Conservation (phyloP, 2,888 invertebrate species). For the Leptinotarsa haldemani region DNA sequence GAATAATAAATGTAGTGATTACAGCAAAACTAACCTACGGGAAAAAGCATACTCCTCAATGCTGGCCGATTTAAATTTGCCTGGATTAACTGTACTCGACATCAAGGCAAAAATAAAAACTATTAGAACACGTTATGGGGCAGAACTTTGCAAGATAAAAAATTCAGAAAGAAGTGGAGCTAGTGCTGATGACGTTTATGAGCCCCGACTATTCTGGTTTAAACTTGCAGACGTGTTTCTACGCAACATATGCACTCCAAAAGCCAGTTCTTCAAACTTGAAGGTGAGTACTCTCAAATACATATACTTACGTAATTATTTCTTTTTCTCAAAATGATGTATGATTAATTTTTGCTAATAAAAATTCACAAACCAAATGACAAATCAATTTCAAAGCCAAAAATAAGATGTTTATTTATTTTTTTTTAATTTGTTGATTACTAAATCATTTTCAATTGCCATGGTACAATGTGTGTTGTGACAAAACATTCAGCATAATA, state of each 20-base stretch:
- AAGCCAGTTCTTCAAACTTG: not conserved
- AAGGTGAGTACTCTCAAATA: conserved; percentile 4
- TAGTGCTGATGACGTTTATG: not conserved
- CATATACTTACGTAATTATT: not conserved
- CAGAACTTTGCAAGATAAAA: not conserved
- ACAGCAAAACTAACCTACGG: not conserved
- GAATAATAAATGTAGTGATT: conserved; percentile 1
- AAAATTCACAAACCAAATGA: not conserved
- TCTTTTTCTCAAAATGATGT: not conserved
- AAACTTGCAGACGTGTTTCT: not conserved
- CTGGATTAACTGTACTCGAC: not conserved
- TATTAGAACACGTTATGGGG: not conserved
- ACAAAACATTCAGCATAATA: conserved; percentile 6
- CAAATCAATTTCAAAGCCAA: no score
- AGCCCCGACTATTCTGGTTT: not conserved
- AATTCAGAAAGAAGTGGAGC: conserved; percentile 6
- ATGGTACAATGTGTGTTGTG: not conserved
- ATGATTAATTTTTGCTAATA: not conserved
- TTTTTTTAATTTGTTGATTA: not conserved
- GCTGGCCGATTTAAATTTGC: not conserved
- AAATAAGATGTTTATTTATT: no score
- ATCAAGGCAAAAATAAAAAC: not conserved
- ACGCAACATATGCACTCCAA: not conserved
- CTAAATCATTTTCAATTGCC: not conserved
- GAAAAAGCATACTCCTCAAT: not conserved